Percentiles rank a stretch among this genome's conserved stretches.
These are phyloP conservation scores for Lepilemur septentrionalis DNA, from an alignment of 2,797 vertebrate species.

Conservation along the genomic window DNA sequence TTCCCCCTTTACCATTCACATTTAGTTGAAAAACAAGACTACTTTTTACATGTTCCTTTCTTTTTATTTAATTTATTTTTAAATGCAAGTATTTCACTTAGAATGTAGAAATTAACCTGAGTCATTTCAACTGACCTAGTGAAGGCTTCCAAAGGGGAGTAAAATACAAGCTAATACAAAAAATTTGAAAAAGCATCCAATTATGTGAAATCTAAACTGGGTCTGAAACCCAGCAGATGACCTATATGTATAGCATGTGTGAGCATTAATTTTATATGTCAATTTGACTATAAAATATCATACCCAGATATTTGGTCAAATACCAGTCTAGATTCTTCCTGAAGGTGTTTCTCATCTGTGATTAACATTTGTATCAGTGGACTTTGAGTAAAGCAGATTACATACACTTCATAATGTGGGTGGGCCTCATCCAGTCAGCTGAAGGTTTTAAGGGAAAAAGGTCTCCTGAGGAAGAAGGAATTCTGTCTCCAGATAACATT, in stretches of 20 bases:
- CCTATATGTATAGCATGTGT: accelerated
- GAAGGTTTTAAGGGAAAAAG: background rate
- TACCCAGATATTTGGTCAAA: background rate
- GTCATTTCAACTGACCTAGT: background rate
- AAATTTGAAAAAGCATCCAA: background rate
- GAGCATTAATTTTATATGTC: background rate
- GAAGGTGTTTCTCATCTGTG: background rate
- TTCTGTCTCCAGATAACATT: background rate
- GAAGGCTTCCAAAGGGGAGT: background rate
- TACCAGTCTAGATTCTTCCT: background rate
- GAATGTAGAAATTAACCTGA: background rate
- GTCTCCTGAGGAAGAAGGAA: background rate
- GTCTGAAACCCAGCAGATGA: background rate
- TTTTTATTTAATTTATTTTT: background rate
- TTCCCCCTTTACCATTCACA: background rate
- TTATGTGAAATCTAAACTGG: background rate
- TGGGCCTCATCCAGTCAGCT: background rate
- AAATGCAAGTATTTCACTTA: background rate
- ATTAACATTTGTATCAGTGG: background rate
- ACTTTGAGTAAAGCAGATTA: background rate
- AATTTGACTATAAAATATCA: background rate
- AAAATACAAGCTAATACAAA: background rate
- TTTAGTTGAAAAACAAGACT: background rate
- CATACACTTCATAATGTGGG: background rate
- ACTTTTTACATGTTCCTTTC: background rate